phyloP scores from a whole-genome alignment of 2,113 vertebrate genomes.

The Nicator chloris region DNA sequence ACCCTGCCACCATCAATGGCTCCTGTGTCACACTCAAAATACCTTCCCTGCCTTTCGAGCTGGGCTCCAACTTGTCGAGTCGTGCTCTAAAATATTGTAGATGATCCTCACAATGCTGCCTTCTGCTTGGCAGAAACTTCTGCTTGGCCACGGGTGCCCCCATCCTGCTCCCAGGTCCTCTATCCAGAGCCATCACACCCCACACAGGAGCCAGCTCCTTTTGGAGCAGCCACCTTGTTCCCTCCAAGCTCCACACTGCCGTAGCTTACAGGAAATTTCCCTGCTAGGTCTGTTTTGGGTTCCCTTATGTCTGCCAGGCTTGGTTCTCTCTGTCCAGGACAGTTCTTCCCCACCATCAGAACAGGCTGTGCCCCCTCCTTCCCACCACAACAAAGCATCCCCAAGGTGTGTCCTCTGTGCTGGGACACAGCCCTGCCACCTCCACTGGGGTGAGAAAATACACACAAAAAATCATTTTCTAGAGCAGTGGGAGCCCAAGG shows the following conservation, averaged over 20 bases:
- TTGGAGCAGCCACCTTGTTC: background rate
- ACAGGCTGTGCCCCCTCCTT: background rate
- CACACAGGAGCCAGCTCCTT: background rate
- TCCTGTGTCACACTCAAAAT: background rate
- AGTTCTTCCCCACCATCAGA: background rate
- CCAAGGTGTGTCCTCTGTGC: fast-evolving
- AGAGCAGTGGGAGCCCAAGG: background rate
- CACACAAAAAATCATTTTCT: background rate
- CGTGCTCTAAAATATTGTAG: background rate
- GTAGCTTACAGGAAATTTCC: background rate
- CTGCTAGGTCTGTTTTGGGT: background rate
- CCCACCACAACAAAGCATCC: background rate
- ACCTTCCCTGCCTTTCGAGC: background rate
- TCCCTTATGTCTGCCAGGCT: background rate
- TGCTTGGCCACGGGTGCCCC: background rate
- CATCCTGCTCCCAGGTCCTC: background rate
- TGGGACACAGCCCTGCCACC: background rate
- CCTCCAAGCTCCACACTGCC: background rate
- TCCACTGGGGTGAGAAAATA: background rate
- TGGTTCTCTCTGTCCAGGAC: background rate
- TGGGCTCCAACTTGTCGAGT: background rate
- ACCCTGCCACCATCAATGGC: background rate
- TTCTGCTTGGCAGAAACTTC: background rate
- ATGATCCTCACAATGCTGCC: background rate
- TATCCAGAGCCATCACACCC: background rate